Percentiles rank a stretch among this genome's conserved stretches.
These are phyloP conservation scores for Ophion ellenae DNA, from an alignment of 2,888 invertebrate genomes.

Conservation along the genomic window DNA sequence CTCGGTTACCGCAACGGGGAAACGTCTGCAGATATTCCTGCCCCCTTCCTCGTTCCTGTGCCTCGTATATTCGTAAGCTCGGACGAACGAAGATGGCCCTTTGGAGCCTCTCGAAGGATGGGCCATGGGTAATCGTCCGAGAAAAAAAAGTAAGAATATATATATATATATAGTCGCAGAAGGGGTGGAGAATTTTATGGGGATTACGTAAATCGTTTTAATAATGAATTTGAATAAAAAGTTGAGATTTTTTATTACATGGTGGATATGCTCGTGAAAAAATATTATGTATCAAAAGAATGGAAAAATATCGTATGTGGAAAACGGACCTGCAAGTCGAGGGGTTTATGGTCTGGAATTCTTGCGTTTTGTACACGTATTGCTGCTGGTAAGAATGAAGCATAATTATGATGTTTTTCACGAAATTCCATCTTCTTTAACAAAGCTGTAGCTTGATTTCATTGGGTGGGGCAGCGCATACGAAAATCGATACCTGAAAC, in stretches of 20 bases:
- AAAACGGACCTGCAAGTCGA: neutral
- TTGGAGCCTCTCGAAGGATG: constrained; percentile 61
- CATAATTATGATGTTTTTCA: too few relatives aligned
- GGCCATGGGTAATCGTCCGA: constrained; percentile 60
- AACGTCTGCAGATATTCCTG: constrained; percentile 33
- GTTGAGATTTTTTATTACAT: constrained; percentile 40
- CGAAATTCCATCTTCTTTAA: too few relatives aligned
- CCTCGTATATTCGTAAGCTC: constrained; percentile 35
- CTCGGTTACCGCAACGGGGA: constrained; percentile 33
- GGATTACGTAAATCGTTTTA: constrained; percentile 53
- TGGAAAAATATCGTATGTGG: neutral
- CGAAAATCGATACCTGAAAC: too few relatives aligned
- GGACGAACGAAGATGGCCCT: constrained; percentile 55
- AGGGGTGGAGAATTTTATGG: neutral
- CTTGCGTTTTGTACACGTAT: neutral
- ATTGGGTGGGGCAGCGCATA: too few relatives aligned
- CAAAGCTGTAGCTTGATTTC: too few relatives aligned
- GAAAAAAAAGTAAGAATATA: constrained; percentile 30
- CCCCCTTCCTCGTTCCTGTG: constrained; percentile 26
- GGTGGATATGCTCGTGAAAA: constrained; percentile 12
- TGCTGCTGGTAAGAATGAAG: too few relatives aligned
- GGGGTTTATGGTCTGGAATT: neutral
- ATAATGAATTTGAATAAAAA: constrained; percentile 75
- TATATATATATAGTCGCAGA: constrained; percentile 1
- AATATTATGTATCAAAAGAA: constrained; percentile 22